Percentiles rank a stretch among this genome's conserved stretches.
phyloP scores from a whole-genome alignment of 2,888 invertebrate species.

The Cryptops parisi region DNA sequence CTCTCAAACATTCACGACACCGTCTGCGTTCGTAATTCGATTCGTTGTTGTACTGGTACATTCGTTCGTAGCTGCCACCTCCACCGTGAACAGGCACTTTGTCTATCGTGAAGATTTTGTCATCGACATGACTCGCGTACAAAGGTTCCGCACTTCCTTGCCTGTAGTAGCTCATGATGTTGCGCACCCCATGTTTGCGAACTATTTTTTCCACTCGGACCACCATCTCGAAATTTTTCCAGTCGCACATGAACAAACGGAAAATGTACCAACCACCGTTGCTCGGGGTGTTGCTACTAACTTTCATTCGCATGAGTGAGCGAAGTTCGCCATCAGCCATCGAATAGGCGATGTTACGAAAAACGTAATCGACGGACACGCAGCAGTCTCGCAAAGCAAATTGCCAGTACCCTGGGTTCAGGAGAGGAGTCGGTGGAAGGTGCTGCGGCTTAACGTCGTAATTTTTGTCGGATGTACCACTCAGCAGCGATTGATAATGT shows the following conservation, averaged over 20 bases:
- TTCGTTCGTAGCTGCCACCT: not conserved
- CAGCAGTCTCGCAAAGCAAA: not conserved
- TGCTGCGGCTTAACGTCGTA: no score
- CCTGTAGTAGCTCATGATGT: not conserved
- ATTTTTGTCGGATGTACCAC: no score
- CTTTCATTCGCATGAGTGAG: not conserved
- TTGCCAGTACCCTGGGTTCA: not conserved
- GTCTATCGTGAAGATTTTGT: not conserved
- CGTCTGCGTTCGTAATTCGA: not conserved
- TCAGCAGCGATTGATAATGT: no score
- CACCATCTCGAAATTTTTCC: not conserved
- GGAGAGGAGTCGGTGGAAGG: no score
- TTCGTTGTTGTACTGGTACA: not conserved
- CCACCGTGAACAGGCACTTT: not conserved
- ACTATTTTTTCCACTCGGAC: not conserved
- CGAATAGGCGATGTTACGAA: not conserved
- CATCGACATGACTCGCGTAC: not conserved
- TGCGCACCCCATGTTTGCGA: not conserved
- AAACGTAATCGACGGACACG: not conserved
- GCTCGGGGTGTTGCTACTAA: not conserved
- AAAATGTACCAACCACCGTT: not conserved
- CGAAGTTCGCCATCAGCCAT: not conserved
- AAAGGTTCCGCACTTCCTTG: not conserved
- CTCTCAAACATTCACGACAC: not conserved
- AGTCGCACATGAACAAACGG: not conserved